These are phyloP conservation scores for Drosophila sturtevanti DNA, from an alignment of 1,140 invertebrate genomes.

Conservation along the genomic window DNA sequence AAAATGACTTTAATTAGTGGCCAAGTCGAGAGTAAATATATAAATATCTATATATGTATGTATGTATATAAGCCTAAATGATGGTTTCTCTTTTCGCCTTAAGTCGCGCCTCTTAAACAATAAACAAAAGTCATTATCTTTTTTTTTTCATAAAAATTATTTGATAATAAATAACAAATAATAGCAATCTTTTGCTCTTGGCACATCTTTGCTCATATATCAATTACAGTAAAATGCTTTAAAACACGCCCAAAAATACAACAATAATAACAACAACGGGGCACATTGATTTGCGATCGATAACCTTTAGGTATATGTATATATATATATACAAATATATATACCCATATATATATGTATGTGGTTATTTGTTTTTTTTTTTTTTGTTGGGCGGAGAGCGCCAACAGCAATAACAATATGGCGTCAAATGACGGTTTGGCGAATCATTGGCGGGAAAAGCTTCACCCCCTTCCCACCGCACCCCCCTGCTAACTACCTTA, in stretches of 20 bases:
- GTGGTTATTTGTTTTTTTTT: background rate
- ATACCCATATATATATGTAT: background rate
- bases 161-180: constrained; percentile 42
- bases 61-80: background rate
- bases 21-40: background rate
- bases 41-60: too few relatives aligned
- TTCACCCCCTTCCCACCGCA: background rate
- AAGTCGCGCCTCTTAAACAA: background rate
- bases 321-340: background rate
- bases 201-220: constrained; percentile 57
- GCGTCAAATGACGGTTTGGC: constrained; percentile 26
- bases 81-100: background rate
- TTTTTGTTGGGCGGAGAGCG: constrained; percentile 15
- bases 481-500: background rate
- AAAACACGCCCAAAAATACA: constrained; percentile 50
- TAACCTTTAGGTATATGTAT: constrained; percentile 53
- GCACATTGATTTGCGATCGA: constrained; percentile 57
- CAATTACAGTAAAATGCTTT: constrained; percentile 59
- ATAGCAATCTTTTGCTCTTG: constrained; percentile 42
- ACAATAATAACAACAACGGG: constrained; percentile 8
- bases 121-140: constrained; percentile 33
- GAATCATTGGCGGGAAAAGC: constrained; percentile 11
- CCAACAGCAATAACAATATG: constrained; percentile 42
- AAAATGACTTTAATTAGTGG: constrained; percentile 60
- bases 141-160: background rate